Evolutionary conservation across 2,113 vertebrate genomes (phyloP), one percentile per base, ranked within the genome.

Genomic region (Gorsachius goisagi): DNA sequence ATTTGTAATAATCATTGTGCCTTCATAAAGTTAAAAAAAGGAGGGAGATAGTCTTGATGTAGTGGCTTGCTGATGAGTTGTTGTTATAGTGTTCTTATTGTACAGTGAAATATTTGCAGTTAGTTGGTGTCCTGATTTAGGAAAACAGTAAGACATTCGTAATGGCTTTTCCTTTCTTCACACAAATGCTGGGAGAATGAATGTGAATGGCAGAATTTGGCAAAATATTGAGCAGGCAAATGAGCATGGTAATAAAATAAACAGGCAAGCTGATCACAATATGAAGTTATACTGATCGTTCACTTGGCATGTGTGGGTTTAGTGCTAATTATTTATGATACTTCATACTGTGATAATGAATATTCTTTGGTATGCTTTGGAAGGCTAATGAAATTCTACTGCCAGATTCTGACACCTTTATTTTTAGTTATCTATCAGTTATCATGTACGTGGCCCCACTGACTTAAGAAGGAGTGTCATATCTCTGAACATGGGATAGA

Each of bases 301-400:
- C 80, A n/a, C n/a, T 89, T 90, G 73, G 60, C 6, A 8, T 26
- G 52, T 87, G 69, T 78, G 73, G 73, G 60, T 90, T 93, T 78
- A 64, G 45, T 39, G 23, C 39, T 92, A 95, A 96, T 96, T 93
- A 93, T 85, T 89, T 95, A 79, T 82, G 72, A 75, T 92, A 79
- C 73, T 87, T 90, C 85, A 72, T 60, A 35, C 83, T 68, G 84
- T 85, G 94, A 78, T 94, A 90, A 89, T 91, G 45, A 93, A 78
- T 72, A 59, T 85, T 92, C 58, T 94, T 84, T 3, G 6, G 35
- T 60, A 75, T 13, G 44, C 35, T 95, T 90, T 90, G 64, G 88
- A 95, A 84, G 62, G 69, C 56, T 86, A 75, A 80, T 89, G 68
- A 93, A 89, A 53, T 84, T 84, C 52, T 81, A 33, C 47, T 96